Evolutionary conservation across 2,797 vertebrate species (phyloP), one percentile per base, ranked within the genome.

Genomic region (Bradypus variegatus): DNA sequence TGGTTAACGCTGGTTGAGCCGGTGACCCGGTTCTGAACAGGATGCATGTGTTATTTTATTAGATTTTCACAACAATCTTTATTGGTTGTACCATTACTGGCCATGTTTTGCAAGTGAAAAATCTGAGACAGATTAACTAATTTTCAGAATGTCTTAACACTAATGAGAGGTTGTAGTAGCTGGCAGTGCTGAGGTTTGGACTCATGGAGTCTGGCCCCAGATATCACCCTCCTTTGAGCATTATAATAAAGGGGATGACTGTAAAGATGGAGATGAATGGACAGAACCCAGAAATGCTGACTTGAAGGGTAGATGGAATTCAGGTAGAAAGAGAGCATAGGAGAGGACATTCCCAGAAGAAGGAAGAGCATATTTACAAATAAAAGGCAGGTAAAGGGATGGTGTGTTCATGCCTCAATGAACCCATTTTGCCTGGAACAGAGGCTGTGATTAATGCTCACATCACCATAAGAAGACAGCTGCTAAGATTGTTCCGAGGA

Each of bases 321-420:
- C 65, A 60, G 4, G 29, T 19, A 15, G 29, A 25, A 33, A 31
- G 16, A 67, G 1, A 55, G 16, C 11, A 1, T 16, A 29, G 18
- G 25, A 90, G 64, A 91, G 48, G 38, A 18, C 18, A 23, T 53
- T 53, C 69, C 25, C 53, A 38, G 11, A 16, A 65, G 36, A 45
- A 86, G 18, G 29, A 50, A 13, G 11, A 29, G 7, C 13, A 3
- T 31, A 6, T 36, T 5, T 18, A 8, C 21, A 48, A 58, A 19
- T 36, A 65, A 58, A 48, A 55, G 29, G 45, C 19, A 53, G 33
- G 38, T 21, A 67, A 55, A n/a, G 6, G 3, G 4, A 13, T 65
- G 69, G 31, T 11, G 15, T 27, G 21, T 8, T 12, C 21, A 2
- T 4, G 5, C 21, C 23, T 21, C 3, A 6, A 2, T 0, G 41